Percentiles rank a stretch among this genome's conserved stretches.
Evolutionary conservation across 2,797 vertebrate genomes (phyloP).

Genomic region (Onychomys arenicola): DNA sequence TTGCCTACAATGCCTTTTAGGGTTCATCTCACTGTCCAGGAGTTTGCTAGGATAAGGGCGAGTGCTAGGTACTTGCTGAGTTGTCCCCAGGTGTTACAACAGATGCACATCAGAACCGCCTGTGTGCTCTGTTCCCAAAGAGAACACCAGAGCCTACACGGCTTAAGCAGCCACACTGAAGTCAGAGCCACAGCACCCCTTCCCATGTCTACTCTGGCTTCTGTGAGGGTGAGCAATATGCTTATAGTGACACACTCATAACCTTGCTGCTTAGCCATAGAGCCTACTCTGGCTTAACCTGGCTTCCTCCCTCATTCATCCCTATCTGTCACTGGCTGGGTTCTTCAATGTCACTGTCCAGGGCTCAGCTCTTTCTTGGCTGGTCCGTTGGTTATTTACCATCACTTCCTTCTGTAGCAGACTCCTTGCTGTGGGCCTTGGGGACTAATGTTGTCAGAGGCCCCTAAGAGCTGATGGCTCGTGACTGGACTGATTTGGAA

Average conservation of each 20-base stretch:
- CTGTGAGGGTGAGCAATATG: background rate
- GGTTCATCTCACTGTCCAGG: background rate
- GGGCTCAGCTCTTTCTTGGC: background rate
- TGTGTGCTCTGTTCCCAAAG: accelerated
- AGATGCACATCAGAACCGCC: accelerated
- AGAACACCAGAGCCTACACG: accelerated
- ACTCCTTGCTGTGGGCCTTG: accelerated
- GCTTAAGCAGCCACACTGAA: background rate
- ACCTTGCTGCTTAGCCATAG: accelerated
- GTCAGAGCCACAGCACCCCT: accelerated
- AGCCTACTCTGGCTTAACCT: accelerated
- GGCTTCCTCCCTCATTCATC: no score
- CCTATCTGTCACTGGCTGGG: no score
- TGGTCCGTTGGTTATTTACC: background rate
- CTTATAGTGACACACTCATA: background rate
- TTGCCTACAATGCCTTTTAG: background rate
- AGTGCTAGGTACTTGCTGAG: background rate
- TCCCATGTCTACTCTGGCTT: background rate
- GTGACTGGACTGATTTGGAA: accelerated
- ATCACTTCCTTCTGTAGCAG: background rate
- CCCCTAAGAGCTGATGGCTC: accelerated
- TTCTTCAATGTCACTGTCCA: background rate
- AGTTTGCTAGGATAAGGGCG: background rate
- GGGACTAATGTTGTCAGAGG: accelerated
- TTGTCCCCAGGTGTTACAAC: background rate